phyloP scores from a whole-genome alignment of 2,888 invertebrate species.

The Stenotaenia linearis region DNA sequence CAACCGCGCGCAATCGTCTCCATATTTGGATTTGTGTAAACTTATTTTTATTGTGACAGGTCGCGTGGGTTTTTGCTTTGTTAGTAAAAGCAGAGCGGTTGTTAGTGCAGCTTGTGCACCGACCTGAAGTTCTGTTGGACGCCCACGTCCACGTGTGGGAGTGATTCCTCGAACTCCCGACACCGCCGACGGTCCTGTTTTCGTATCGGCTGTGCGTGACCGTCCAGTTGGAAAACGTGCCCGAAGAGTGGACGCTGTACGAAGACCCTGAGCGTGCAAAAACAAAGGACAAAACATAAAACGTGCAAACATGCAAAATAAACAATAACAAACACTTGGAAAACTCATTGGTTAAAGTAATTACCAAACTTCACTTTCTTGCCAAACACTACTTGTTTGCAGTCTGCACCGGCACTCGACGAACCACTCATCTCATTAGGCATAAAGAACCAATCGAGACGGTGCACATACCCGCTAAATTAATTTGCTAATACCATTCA shows the following conservation, averaged over 20 bases:
- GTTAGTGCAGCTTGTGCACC: conserved; percentile 11
- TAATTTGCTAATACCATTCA: background rate
- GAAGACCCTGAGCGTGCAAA: background rate
- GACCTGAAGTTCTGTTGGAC: background rate
- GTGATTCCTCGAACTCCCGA: background rate
- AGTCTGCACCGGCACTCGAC: background rate
- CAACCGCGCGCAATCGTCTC: background rate
- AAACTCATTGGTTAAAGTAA: too few species aligned
- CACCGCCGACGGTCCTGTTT: background rate
- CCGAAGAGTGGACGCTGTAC: background rate
- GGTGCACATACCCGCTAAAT: background rate
- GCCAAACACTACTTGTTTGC: background rate
- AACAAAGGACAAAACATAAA: too few species aligned
- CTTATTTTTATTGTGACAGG: too few species aligned
- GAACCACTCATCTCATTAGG: background rate
- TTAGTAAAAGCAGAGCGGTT: background rate
- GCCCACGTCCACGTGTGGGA: background rate
- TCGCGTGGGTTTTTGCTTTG: too few species aligned
- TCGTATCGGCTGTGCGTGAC: background rate
- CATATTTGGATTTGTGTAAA: too few species aligned
- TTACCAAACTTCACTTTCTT: too few species aligned
- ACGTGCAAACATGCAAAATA: background rate
- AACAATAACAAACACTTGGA: background rate
- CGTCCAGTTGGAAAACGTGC: background rate
- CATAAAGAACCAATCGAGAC: background rate